Evolutionary conservation across 2,113 vertebrate species (phyloP), one percentile per base, ranked within the genome.

Genomic region (Channa maculata): DNA sequence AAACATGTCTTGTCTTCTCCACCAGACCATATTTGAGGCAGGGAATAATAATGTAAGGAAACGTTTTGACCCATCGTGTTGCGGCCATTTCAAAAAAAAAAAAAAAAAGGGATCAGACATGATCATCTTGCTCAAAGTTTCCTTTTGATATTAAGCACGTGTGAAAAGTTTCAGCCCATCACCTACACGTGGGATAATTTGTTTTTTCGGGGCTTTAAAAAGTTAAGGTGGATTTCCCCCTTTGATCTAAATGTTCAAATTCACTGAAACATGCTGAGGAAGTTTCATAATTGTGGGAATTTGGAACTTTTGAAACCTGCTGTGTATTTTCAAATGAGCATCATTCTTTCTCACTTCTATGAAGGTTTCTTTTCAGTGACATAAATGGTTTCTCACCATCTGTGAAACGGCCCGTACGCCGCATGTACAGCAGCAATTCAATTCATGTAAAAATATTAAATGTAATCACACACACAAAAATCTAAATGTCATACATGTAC

Each of bases 251-350:
- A 13, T 4, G 15, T 50, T 59, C 6, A 8, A 15, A 57, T 65
- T 41, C 13, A 38, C 24, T 70, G 33, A 65, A 63, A 46, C 5
- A 9, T n/a, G 7, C n/a, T 2, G 53, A 65, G 74, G 70, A 83
- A 85, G 70, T 85, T 85, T 75, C 77, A 52, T 9, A 74, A 80
- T 57, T 9, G 3, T 13, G 48, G 36, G 67, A 37, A 33, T 60
- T 6, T 45, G 14, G 9, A n/a, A 61, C 75, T 78, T 82, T 69
- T 66, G 70, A 78, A 80, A 83, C 44, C 45, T 12, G 33, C 33
- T 14, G 2, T 24, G 58, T 43, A 15, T 57, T 51, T 68, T 80
- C 58, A 60, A 44, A 58, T 55, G 65, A 39, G 46, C 8, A 15
- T 41, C 1, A 0, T 46, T 38, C 46, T 39, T 57, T 38, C 13